A percentile compares a stretch with the other conserved stretches of the same genome.
Conservation (phyloP, 2,888 invertebrate species). For the Ctena decussata region DNA sequence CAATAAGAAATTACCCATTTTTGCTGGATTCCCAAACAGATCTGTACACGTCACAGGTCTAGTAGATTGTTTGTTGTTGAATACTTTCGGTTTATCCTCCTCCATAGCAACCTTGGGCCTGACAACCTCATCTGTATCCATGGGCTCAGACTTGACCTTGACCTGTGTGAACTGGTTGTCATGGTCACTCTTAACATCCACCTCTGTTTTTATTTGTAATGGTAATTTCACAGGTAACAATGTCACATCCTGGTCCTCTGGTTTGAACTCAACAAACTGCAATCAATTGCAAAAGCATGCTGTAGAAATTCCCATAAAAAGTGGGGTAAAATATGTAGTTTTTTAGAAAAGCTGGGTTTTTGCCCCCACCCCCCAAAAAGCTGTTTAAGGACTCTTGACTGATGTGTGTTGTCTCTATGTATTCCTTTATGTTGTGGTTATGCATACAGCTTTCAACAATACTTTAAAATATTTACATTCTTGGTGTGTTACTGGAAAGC, state of each 20-base stretch:
- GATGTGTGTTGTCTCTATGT: too few relatives aligned
- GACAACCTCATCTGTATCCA: slow-evolving; percentile 25
- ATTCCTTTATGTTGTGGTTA: too few relatives aligned
- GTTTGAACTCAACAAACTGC: slow-evolving; percentile 4
- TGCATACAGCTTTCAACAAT: too few relatives aligned
- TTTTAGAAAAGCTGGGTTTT: too few relatives aligned
- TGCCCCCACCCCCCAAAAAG: too few relatives aligned
- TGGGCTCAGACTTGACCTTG: slow-evolving; percentile 61
- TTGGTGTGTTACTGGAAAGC: too few relatives aligned
- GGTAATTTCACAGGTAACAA: slow-evolving; percentile 71
- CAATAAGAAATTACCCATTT: slow-evolving; percentile 65
- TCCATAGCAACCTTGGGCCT: neutral
- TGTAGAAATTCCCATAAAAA: too few relatives aligned
- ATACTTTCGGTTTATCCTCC: slow-evolving; percentile 26
- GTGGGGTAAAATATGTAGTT: too few relatives aligned
- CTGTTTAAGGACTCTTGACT: too few relatives aligned
- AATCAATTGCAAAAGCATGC: neutral
- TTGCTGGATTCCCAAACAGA: slow-evolving; percentile 59
- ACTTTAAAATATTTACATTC: too few relatives aligned
- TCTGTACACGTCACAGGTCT: slow-evolving; percentile 57
- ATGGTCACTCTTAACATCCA: slow-evolving; percentile 27
- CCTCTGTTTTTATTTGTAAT: slow-evolving; percentile 57
- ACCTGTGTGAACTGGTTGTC: slow-evolving; percentile 48
- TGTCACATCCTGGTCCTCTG: slow-evolving; percentile 49
- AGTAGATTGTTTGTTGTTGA: neutral